Evolutionary conservation across 2,797 vertebrate species (phyloP), one percentile per base, ranked within the genome.

Genomic region (Leucoraja ocellata): DNA sequence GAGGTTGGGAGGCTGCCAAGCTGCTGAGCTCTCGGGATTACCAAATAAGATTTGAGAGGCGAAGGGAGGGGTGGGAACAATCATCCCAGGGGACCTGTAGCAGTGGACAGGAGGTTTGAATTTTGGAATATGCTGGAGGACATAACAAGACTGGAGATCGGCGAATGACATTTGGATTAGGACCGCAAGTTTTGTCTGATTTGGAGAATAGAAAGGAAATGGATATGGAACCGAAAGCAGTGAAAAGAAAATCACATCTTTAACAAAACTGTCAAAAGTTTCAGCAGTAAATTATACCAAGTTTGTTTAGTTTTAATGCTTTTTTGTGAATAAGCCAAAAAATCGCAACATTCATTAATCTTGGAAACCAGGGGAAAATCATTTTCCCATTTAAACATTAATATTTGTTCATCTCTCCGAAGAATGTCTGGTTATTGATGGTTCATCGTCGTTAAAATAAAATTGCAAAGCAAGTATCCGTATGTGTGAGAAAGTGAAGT

Each of bases 371-470:
- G 28, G n/a, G 84, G 21, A 88, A 54, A 88, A 36, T 65, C 84
- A 88, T 2, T 88, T 68, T 7, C 63, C 84, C n/a, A 68, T 23
- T 21, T 68, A 68, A 36, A 84, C 32, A 68, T 18, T 68, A 36
- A 88, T 9, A n/a, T 68, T 88, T 68, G n/a, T 18, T 88, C 3
- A 9, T 88, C 61, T 36, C 65, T 88, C 61, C 36, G 65, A 8
- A 68, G 63, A 88, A 68, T 21, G n/a, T 83, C 80, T 83, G 80
- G 46, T 28, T 83, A 83, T 83, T 83, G 46, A 83, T 83, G 46
- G 80, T 9, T 25, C 54, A 21, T 23, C 46, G 28, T 88, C 61
- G 6, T 23, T 91, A 25, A 39, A 54, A 58, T 25, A 23, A 28
- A 92, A 54, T 16, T 73, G 68, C 23, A n/a, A 92, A 28, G 46